Conservation (phyloP, 2,113 vertebrate species). For the Mungos mungo region DNA sequence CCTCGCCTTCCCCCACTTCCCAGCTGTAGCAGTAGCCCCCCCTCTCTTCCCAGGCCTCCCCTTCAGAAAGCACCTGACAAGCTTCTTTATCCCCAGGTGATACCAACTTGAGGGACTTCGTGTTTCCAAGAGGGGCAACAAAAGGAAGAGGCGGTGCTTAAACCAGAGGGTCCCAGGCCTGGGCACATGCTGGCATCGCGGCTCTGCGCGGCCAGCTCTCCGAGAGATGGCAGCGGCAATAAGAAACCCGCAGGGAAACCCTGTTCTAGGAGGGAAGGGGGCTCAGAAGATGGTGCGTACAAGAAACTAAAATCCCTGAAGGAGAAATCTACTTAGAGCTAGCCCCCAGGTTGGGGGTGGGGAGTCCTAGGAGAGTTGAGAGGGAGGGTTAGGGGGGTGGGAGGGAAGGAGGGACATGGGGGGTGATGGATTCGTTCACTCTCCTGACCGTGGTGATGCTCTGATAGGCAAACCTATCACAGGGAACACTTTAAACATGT, state of each 20-base stretch:
- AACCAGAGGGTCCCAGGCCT: background rate
- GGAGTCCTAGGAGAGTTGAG: background rate
- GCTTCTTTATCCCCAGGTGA: background rate
- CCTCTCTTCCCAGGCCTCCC: background rate
- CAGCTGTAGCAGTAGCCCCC: too few species aligned
- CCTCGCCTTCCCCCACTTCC: background rate
- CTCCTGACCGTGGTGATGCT: background rate
- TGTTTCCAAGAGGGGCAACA: background rate
- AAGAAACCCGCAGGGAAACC: background rate
- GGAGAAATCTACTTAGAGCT: background rate
- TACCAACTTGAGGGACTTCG: background rate
- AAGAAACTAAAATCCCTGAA: background rate
- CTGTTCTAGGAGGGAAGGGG: background rate
- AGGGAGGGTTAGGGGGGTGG: background rate
- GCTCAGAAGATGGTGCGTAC: background rate
- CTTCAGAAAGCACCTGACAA: background rate
- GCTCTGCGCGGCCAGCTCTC: background rate
- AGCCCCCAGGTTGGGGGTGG: background rate
- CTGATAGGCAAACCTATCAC: background rate
- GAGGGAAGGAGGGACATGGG: background rate
- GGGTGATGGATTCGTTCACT: background rate
- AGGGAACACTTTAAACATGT: background rate
- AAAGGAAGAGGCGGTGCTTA: background rate
- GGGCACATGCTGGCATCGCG: background rate
- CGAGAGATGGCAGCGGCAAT: background rate